phyloP scores from a whole-genome alignment of 2,797 vertebrate genomes.

The Argya squamiceps region DNA sequence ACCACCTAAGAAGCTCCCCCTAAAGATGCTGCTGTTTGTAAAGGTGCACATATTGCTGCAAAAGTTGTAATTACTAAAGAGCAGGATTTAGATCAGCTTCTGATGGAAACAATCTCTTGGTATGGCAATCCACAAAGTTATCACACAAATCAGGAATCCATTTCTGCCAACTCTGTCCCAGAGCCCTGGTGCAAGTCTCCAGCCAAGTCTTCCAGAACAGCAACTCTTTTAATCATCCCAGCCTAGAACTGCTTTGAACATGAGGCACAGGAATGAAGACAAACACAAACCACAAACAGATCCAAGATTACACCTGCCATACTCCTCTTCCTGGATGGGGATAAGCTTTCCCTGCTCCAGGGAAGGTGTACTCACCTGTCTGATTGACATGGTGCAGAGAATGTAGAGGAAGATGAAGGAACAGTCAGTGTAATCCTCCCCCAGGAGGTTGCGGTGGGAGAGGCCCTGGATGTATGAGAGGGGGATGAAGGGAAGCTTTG shows the following conservation, averaged over 20 bases:
- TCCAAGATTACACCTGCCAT: background rate
- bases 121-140: background rate
- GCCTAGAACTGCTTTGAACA: background rate
- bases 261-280: background rate
- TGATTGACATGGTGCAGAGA: slow-evolving; percentile 98
- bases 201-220: background rate
- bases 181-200: background rate
- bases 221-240: background rate
- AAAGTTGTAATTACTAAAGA: background rate
- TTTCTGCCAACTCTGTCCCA: background rate
- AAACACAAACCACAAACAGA: background rate
- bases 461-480: slow-evolving; percentile 96
- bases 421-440: slow-evolving; percentile 96
- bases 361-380: slow-evolving; percentile 84
- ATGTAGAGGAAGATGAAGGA: slow-evolving; percentile 99
- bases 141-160: background rate
- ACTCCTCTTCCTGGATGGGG: background rate
- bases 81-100: background rate
- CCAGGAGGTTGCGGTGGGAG: slow-evolving; percentile 94
- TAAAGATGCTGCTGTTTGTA: background rate
- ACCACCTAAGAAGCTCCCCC: background rate
- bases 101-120: background rate
- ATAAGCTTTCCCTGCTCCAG: background rate
- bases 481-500: slow-evolving; percentile 94
- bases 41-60: background rate